Base-by-base conservation (phyloP, 2,113 vertebrate species). In the Nipponia nippon region DNA sequence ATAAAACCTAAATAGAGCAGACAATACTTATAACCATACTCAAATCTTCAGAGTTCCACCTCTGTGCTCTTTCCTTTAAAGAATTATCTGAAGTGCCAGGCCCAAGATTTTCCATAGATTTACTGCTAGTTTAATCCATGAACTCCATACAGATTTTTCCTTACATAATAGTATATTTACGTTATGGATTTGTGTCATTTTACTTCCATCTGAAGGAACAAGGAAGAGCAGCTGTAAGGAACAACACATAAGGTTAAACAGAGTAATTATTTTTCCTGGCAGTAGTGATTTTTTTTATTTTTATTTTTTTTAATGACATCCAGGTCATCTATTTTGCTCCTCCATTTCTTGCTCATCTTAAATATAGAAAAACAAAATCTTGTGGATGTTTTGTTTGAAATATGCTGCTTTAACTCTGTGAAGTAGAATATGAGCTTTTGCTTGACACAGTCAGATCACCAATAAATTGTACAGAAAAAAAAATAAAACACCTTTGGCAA, bases 391-490 rank as follows among this genome's bases (percentile, higher is more conserved):
- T 92, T 83, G 19, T 70, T 92, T 2, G 16, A 80, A 53, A 88
- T 26, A 16, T 38, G 6, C 26, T 72, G 11, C 34, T 73, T 76
- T 83, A 87, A 19, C 19, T 96, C 61, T 42, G 13, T 34, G 53
- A 90, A 76, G 29, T 14, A 38, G 47, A 42, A 25, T 40, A n/a
- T 42, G 16, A 96, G 55, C 49, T 97, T 97, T 92, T 76, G 61
- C 40, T 93, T 65, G 55, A 80, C 63, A 75, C 25, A 36, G 34
- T 50, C 61, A 96, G 50, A 47, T 59, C 71, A 95, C 56, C 59
- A 82, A 55, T 83, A 98, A 93, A 97, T 92, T 96, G 83, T 84
- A 91, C 23, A 67, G 83, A 61, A 88, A 85, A 93, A 38, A 50
- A 58, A 76, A 1, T 81, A 82, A 95, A 83, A 8, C 20, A 65